These are phyloP conservation scores for Drosophila diplacantha DNA, from an alignment of 2,888 invertebrate species.

Conservation along the genomic window DNA sequence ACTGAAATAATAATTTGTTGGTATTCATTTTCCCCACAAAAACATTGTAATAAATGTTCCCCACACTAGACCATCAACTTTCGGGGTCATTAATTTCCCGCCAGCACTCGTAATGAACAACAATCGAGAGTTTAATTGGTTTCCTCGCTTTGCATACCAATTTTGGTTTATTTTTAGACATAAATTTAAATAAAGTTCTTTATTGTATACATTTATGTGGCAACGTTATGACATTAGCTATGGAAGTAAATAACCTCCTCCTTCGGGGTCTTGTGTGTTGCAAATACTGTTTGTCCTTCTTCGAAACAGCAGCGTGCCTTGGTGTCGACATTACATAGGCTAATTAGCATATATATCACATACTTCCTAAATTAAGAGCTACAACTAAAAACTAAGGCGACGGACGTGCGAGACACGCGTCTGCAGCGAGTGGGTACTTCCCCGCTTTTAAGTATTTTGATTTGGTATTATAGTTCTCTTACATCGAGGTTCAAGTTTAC, in stretches of 20 bases:
- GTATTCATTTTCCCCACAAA: background rate
- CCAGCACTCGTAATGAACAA: conserved; percentile 1
- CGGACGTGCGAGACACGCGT: conserved; percentile 13
- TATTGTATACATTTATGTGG: conserved; percentile 37
- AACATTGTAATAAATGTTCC: conserved; percentile 2
- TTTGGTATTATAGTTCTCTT: conserved; percentile 69
- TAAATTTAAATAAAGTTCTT: conserved; percentile 31
- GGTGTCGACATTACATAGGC: conserved; percentile 61
- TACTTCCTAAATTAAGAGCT: conserved; percentile 49
- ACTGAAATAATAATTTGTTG: no score
- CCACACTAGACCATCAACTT: background rate
- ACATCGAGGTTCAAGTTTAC: conserved; percentile 45
- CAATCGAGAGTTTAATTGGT: conserved; percentile 25
- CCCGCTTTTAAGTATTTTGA: conserved; percentile 26
- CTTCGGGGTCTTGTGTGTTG: conserved; percentile 25
- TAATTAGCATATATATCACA: conserved; percentile 74
- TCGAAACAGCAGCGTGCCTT: conserved; percentile 45
- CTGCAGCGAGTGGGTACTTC: conserved; percentile 8
- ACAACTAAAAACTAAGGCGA: conserved; percentile 38
- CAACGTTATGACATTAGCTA: conserved; percentile 38
- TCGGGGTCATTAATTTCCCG: background rate
- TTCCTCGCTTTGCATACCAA: conserved; percentile 41
- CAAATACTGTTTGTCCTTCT: conserved; percentile 35
- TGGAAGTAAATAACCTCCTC: conserved; percentile 15
- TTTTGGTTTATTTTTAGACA: conserved; percentile 28